Evolutionary conservation across 2,113 vertebrate genomes (phyloP), one percentile per base, ranked within the genome.

Genomic region (Ceyx cyanopectus): DNA sequence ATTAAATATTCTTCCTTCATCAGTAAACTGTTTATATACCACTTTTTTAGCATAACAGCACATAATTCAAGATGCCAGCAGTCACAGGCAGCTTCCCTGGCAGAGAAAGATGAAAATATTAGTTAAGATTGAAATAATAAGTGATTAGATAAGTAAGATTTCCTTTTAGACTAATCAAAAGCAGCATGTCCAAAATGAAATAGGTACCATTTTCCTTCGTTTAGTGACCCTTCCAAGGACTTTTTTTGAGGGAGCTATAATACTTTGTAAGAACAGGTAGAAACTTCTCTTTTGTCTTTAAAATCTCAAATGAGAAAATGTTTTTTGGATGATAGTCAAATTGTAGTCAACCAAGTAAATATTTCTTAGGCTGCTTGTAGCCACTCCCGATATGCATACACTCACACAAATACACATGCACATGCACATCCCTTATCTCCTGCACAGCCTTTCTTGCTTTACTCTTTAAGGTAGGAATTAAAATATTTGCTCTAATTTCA

Each of bases 241-340:
- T 60, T 34, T 66, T 50, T 69, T 54, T 53, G 30, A 45, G 51
- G 27, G 37, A 65, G 21, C 15, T 83, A 18, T 77, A 94, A 50
- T 45, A 19, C 10, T 70, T 60, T 24, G 19, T 65, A 61, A 67
- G 23, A 83, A 67, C 26, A 80, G 20, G 48, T 46, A 95, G 48
- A 83, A 88, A 61, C 32, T 81, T 85, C 45, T 74, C 14, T 93
- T 85, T 10, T 22, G 45, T 79, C 73, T 88, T 62, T 69, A 89
- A 94, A 90, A 65, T 57, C 58, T 73, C 32, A 85, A 80, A 79
- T 87, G 10, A 85, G 80, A 88, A 61, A 88, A 79, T 66, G 16
- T 30, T 87, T 94, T 94, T 84, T 89, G 77, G 73, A 84, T 2
- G 3, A 41, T 27, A 75, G 54, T 86, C 53, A 86, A 86, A 29